Conservation (phyloP, 2,888 invertebrate genomes). For the Aphodius granarius region DNA sequence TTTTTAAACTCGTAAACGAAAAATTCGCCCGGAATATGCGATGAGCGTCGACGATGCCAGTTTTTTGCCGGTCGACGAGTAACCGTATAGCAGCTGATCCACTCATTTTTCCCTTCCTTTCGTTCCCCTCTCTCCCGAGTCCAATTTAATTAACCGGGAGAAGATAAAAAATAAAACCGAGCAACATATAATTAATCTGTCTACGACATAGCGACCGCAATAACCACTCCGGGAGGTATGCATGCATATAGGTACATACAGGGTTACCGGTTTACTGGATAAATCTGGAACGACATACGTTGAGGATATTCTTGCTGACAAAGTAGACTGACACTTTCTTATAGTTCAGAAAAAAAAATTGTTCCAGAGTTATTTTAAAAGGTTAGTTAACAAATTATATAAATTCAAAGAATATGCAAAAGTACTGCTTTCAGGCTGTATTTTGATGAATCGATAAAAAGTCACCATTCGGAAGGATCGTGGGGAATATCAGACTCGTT, state of each 20-base stretch:
- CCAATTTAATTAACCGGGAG: neutral
- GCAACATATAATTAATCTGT: conserved; percentile 11
- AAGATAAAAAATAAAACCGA: neutral
- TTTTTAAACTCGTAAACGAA: neutral
- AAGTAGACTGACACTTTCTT: too few species aligned
- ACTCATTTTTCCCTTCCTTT: neutral
- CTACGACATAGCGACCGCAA: neutral
- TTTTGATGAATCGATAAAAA: too few species aligned
- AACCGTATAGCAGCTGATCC: neutral
- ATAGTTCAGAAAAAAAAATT: too few species aligned
- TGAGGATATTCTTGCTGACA: too few species aligned
- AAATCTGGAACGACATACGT: neutral
- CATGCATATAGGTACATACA: too few species aligned
- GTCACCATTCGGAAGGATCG: too few species aligned
- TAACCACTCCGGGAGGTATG: neutral
- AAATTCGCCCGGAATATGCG: neutral
- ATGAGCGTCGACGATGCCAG: neutral
- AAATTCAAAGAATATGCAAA: too few species aligned
- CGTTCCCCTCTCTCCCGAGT: neutral
- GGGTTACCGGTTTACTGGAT: neutral
- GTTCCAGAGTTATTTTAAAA: too few species aligned
- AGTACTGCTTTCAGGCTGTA: too few species aligned
- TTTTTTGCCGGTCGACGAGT: neutral
- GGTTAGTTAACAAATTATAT: too few species aligned
- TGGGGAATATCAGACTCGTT: too few species aligned